Evolutionary conservation across 1,140 invertebrate species (phyloP).

Genomic region (Brachionus angularis): DNA sequence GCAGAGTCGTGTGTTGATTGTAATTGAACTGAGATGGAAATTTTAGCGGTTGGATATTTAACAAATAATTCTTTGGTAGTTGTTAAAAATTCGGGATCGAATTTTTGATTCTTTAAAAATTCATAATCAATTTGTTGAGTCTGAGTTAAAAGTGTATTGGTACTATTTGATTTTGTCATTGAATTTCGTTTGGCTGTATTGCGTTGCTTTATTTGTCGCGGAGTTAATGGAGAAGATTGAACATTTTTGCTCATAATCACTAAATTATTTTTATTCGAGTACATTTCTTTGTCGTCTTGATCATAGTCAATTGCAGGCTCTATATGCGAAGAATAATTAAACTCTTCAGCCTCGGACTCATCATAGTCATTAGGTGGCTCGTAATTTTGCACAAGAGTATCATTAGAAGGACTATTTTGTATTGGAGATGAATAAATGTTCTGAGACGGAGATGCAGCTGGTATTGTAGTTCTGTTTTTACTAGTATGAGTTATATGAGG

Average conservation of each 20-base stretch:
- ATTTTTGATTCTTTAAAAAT: slow-evolving; percentile 28
- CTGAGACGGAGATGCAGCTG: background rate
- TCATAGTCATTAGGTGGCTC: too few species aligned
- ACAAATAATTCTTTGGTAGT: slow-evolving; percentile 33
- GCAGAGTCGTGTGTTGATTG: background rate
- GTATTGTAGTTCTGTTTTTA: slow-evolving; percentile 10
- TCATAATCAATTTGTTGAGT: background rate
- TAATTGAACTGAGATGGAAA: slow-evolving; percentile 22
- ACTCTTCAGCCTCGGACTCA: too few species aligned
- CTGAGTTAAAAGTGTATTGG: background rate
- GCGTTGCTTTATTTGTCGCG: slow-evolving; percentile 26
- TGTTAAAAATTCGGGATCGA: slow-evolving; percentile 21
- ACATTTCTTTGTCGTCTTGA: too few species aligned
- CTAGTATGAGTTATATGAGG: background rate
- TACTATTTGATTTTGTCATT: too few species aligned
- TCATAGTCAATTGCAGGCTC: slow-evolving; percentile 15
- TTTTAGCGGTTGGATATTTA: slow-evolving; percentile 20
- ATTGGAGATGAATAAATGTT: background rate
- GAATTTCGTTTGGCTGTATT: slow-evolving; percentile 33
- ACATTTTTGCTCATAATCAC: background rate
- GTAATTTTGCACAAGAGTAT: background rate
- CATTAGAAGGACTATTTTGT: background rate
- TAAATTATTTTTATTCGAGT: slow-evolving; percentile 23
- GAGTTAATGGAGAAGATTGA: background rate
- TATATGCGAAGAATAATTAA: background rate